Conservation (phyloP, 1,140 invertebrate species). For the Drosophila mauritiana region DNA sequence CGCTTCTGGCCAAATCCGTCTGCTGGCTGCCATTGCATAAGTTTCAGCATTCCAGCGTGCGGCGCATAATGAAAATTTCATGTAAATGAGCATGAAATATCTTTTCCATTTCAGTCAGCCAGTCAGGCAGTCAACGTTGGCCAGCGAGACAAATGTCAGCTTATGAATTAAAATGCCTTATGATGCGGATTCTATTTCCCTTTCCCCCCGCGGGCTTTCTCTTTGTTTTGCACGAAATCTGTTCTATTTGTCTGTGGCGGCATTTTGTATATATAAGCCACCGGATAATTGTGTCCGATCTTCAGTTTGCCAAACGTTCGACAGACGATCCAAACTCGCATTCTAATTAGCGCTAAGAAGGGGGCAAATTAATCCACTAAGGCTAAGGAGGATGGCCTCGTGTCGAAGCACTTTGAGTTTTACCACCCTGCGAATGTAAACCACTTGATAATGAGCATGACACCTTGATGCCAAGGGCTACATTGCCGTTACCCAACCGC, state of each 20-base stretch:
- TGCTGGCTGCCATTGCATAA: conserved; percentile 60
- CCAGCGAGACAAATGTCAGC: conserved; percentile 80
- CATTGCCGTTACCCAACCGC: conserved; percentile 23
- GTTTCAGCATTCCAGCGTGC: conserved; percentile 54
- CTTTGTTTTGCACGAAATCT: conserved; percentile 48
- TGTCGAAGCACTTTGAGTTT: conserved; percentile 57
- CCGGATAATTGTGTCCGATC: conserved; percentile 34
- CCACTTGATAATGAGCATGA: conserved; percentile 79
- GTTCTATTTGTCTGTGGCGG: conserved; percentile 52
- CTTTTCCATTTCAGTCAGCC: conserved; percentile 74
- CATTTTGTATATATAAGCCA: conserved; percentile 21
- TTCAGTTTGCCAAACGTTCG: conserved; percentile 3
- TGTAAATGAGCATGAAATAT: conserved; percentile 84
- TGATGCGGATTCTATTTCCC: conserved; percentile 64
- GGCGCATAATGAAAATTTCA: conserved; percentile 84
- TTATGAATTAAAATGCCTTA: conserved; percentile 84
- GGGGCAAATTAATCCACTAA: conserved; percentile 13
- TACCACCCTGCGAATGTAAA: conserved; percentile 47
- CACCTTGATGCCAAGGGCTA: conserved; percentile 46
- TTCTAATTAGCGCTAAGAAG: conserved; percentile 22
- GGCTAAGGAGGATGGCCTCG: conserved; percentile 29
- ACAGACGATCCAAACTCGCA: conserved; percentile 6
- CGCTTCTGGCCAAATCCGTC: conserved; percentile 60
- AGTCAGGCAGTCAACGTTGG: conserved; percentile 41
- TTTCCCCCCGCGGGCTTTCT: neutral